Evolutionary conservation across 2,888 invertebrate genomes (phyloP), one percentile per base, ranked within the genome.

Genomic region (Caenorhabditis virilis): DNA sequence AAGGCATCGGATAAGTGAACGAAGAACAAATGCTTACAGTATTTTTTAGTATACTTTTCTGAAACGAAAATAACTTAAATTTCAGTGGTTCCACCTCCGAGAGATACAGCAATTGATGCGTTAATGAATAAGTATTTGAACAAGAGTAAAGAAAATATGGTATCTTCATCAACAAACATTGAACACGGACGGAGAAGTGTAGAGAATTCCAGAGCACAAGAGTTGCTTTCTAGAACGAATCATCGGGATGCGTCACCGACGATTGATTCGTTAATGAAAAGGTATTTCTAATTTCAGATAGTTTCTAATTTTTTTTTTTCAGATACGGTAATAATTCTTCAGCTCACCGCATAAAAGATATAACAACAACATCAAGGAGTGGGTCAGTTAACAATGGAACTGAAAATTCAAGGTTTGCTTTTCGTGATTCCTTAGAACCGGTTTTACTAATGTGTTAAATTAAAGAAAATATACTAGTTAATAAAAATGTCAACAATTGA

Each of bases 121-220:
- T 41, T 65, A n/a, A 59, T 65, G 59, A 65, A 60, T 20, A 65
- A 65, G 35, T 65, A 65, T 52, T 43, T 65, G 43, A 60, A 60
- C 35, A 65, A 65, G 33, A 53, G 49, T 36, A 58, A 51, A 15
- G 64, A 64, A 50, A 64, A 55, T 47, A n/a, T 55, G 23, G 23
- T 3, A 7, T n/a, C 15, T 6, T n/a, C 43, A 26, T 9, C 52
- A 49, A 48, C 18, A 53, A 56, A n/a, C 9, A 38, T 26, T 38
- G n/a, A n/a, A n/a, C n/a, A n/a, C n/a, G n/a, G n/a, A n/a, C n/a
- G n/a, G n/a, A n/a, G n/a, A n/a, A n/a, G n/a, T n/a, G 47, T 41
- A 57, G 57, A 39, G 57, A 47, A 45, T 53, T 13, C 39, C 2
- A 18, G 39, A 39, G 39, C 39, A 3, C 2, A 13, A 4, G 39